Evolutionary conservation across 2,113 vertebrate species (phyloP).

Genomic region (Lipophrys pholis): DNA sequence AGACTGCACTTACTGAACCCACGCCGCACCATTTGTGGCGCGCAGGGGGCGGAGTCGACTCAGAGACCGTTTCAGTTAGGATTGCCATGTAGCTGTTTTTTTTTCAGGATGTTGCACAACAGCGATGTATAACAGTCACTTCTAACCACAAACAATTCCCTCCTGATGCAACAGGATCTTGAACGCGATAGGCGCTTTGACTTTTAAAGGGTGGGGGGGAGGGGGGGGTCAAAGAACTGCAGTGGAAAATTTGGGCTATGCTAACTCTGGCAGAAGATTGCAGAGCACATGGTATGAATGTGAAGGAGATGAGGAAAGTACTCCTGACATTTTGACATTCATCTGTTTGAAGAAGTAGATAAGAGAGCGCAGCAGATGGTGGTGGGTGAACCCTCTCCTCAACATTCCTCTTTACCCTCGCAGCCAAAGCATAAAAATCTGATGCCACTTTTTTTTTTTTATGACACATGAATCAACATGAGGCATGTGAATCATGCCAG

Average conservation of each 20-base stretch:
- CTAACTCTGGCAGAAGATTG: neutral
- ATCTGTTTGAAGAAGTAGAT: constrained; percentile 37
- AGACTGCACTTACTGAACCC: constrained; percentile 46
- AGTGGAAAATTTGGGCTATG: constrained; percentile 26
- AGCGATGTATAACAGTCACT: constrained; percentile 68
- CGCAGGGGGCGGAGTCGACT: constrained; percentile 40
- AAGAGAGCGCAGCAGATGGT: constrained; percentile 46
- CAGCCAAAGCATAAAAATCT: constrained; percentile 40
- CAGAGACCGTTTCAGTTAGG: constrained; percentile 68
- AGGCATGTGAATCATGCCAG: constrained; percentile 40
- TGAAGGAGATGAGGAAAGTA: constrained; percentile 8
- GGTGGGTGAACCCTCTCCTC: constrained; percentile 29
- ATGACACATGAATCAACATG: constrained; percentile 52
- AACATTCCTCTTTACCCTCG: constrained; percentile 31
- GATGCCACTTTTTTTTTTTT: constrained; percentile 42
- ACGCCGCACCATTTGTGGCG: constrained; percentile 36
- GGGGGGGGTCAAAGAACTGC: neutral
- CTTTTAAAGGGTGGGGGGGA: constrained; percentile 15
- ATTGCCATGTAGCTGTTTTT: constrained; percentile 62
- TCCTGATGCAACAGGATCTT: constrained; percentile 71
- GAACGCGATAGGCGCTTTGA: constrained; percentile 48
- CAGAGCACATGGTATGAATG: constrained; percentile 16
- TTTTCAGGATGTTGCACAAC: constrained; percentile 80
- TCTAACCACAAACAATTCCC: constrained; percentile 78
- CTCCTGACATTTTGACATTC: constrained; percentile 22